phyloP scores from a whole-genome alignment of 1,140 invertebrate species.

The Uloborus diversus region DNA sequence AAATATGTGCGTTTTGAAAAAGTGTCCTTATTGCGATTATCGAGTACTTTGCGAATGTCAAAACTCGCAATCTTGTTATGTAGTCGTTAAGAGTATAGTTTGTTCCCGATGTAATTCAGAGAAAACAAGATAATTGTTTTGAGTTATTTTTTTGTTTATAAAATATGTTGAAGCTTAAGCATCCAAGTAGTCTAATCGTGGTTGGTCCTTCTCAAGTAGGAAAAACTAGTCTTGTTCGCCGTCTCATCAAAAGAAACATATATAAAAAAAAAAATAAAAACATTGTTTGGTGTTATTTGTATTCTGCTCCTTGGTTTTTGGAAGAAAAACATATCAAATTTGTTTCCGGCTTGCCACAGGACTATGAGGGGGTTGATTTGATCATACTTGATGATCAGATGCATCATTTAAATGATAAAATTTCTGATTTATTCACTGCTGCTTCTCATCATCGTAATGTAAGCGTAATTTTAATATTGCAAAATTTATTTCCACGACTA shows the following conservation, averaged over 20 bases:
- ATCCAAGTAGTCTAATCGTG: no score
- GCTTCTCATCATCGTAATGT: conserved; percentile 12
- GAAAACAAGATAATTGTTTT: no score
- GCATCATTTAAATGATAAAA: conserved; percentile 4
- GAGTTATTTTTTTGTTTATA: no score
- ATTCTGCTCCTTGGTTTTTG: conserved; percentile 19
- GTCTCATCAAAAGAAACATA: conserved; percentile 15
- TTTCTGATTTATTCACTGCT: conserved; percentile 16
- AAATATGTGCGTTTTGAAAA: no score
- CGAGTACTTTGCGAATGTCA: no score
- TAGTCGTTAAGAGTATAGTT: no score
- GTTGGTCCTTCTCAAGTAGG: not conserved
- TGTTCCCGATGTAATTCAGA: no score
- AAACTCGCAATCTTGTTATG: no score
- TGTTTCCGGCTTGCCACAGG: conserved; percentile 6
- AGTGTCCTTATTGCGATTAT: no score
- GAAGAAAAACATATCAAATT: conserved; percentile 27
- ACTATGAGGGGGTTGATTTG: conserved; percentile 13
- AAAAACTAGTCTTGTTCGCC: not conserved
- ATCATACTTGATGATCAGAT: conserved; percentile 24
- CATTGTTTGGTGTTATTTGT: conserved; percentile 21
- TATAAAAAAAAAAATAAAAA: conserved; percentile 3
- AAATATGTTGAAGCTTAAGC: no score
- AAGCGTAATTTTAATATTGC: conserved; percentile 30
- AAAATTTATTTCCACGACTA: conserved; percentile 25